Conservation (phyloP, 2,888 invertebrate genomes). For the Bedellia somnulentella region DNA sequence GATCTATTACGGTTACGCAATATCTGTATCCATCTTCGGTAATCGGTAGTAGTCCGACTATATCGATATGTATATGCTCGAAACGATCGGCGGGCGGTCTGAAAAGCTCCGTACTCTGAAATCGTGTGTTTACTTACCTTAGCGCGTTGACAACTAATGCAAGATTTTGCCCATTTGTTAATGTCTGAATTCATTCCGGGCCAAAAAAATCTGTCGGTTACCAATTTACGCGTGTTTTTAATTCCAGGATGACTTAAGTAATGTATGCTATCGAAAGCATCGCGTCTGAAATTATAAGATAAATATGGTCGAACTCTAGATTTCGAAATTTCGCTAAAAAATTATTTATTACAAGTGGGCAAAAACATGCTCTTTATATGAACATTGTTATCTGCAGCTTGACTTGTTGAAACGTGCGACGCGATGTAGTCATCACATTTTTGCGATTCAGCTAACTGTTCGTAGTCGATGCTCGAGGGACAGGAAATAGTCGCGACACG, state of each 20-base stretch:
- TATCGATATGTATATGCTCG: slow-evolving; percentile 4
- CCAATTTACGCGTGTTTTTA: neutral
- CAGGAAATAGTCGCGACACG: too few relatives aligned
- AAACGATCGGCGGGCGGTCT: slow-evolving; percentile 2
- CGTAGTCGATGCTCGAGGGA: too few relatives aligned
- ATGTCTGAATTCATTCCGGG: neutral
- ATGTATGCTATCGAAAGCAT: too few relatives aligned
- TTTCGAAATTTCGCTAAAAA: too few relatives aligned
- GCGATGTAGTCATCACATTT: too few relatives aligned
- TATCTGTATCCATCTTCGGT: neutral
- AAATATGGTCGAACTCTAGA: too few relatives aligned
- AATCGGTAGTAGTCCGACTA: neutral
- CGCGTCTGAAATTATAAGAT: too few relatives aligned
- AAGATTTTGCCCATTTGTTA: neutral
- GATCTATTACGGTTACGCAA: neutral
- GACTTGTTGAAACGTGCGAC: too few relatives aligned
- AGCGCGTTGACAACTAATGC: neutral
- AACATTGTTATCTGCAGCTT: too few relatives aligned
- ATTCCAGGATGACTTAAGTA: neutral
- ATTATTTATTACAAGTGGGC: too few relatives aligned
- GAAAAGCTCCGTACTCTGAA: slow-evolving; percentile 5
- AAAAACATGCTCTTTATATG: too few relatives aligned
- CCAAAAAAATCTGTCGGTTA: neutral
- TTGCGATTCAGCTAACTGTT: too few relatives aligned
- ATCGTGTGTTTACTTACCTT: neutral